phyloP scores from a whole-genome alignment of 2,113 vertebrate species.

The Periophthalmodon schlosseri region DNA sequence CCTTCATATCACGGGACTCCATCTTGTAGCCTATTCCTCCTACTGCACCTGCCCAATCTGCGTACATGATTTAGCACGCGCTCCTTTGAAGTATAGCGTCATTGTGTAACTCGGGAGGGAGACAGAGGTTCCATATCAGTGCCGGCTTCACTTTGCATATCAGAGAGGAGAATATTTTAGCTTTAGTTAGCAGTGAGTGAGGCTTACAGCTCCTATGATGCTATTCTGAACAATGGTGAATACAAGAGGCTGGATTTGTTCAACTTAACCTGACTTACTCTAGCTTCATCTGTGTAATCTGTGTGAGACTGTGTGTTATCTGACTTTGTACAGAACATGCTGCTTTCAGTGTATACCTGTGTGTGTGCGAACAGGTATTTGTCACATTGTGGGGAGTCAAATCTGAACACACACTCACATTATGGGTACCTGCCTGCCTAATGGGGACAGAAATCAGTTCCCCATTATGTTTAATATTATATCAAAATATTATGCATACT shows the following conservation, averaged over 20 bases:
- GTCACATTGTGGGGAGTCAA: too few relatives aligned
- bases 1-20: slow-evolving; percentile 19
- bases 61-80: background rate
- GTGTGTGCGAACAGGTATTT: too few relatives aligned
- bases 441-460: too few relatives aligned
- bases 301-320: slow-evolving; percentile 19
- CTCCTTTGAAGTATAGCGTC: slow-evolving; percentile 1
- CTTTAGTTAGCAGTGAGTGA: slow-evolving; percentile 7
- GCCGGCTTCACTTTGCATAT: slow-evolving; percentile 7
- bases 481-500: too few relatives aligned
- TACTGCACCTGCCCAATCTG: slow-evolving; percentile 1
- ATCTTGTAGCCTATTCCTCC: slow-evolving; percentile 12
- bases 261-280: slow-evolving; percentile 14
- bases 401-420: too few relatives aligned
- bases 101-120: background rate
- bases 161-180: background rate
- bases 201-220: background rate
- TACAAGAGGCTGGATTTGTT: slow-evolving; percentile 33
- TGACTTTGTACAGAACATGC: slow-evolving; percentile 4
- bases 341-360: background rate
- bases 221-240: slow-evolving; percentile 27
- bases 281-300: slow-evolving; percentile 28
- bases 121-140: slow-evolving; percentile 6
- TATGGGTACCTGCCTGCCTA: too few relatives aligned
- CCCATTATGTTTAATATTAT: too few relatives aligned